These are phyloP conservation scores for Siniperca undulata DNA, from an alignment of 2,797 vertebrate species.

Conservation along the genomic window DNA sequence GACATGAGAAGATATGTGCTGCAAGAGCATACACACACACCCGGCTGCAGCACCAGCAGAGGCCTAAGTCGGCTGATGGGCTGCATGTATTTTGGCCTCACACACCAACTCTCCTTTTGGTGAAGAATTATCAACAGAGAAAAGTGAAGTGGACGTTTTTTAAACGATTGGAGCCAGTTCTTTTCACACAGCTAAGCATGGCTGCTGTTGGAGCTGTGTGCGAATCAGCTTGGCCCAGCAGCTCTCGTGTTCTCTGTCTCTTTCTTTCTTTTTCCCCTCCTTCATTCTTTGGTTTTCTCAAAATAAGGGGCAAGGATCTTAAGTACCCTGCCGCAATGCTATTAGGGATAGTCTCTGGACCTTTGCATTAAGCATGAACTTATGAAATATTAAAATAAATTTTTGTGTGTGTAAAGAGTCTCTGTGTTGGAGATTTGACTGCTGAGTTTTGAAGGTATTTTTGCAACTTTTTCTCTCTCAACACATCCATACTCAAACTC, in stretches of 20 bases:
- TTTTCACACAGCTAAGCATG: conserved; percentile 50
- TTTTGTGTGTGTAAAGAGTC: background rate
- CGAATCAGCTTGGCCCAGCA: conserved; percentile 33
- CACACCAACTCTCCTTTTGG: conserved; percentile 6
- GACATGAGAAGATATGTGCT: conserved; percentile 17
- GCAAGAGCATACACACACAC: conserved; percentile 14
- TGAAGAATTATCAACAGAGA: conserved; percentile 41
- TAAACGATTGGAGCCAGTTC: conserved; percentile 43
- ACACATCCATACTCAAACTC: conserved; percentile 26
- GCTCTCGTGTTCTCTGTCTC: conserved; percentile 33
- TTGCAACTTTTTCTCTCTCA: conserved; percentile 29
- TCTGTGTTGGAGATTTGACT: background rate
- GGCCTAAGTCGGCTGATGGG: conserved; percentile 12
- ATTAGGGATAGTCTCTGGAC: background rate
- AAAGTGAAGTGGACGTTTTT: conserved; percentile 57
- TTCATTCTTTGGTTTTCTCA: conserved; percentile 3
- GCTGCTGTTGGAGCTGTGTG: conserved; percentile 42
- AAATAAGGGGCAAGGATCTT: background rate
- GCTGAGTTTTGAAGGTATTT: background rate
- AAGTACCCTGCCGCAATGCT: background rate
- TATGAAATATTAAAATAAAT: background rate
- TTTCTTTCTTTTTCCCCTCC: conserved; percentile 12
- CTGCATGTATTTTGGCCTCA: conserved; percentile 23
- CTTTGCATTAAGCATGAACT: background rate
- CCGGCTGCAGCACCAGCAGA: conserved; percentile 9